Evolutionary conservation across 2,113 vertebrate genomes (phyloP).

Genomic region (Tachysurus fulvidraco): DNA sequence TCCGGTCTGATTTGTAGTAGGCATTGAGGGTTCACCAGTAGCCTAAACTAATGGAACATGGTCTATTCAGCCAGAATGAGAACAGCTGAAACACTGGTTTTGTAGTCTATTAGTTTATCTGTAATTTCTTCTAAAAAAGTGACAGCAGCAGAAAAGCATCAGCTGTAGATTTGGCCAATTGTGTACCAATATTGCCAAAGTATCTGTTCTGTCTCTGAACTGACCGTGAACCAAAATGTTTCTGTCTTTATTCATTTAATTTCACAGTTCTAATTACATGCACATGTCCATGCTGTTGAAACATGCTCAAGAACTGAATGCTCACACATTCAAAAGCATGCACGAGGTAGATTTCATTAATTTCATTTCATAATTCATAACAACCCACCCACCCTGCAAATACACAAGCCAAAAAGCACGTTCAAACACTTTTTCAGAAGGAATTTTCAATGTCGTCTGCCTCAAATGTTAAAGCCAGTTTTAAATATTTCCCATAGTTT

Average conservation of each 20-base stretch:
- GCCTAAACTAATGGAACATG: not conserved
- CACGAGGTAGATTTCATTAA: not conserved
- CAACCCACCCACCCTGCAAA: not conserved
- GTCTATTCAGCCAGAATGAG: not conserved
- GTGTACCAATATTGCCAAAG: not conserved
- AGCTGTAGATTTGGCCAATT: not conserved
- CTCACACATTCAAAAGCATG: not conserved
- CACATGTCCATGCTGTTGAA: not conserved
- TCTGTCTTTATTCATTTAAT: not conserved
- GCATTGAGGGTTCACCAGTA: not conserved
- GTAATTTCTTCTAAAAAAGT: not conserved
- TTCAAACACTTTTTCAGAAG: not conserved
- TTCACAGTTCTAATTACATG: conserved; percentile 2
- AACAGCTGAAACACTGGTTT: not conserved
- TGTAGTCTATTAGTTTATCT: not conserved
- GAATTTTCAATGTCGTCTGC: not conserved
- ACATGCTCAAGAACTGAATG: too few relatives aligned
- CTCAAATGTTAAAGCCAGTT: not conserved
- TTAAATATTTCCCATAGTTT: not conserved
- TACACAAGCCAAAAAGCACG: not conserved
- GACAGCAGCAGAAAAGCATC: not conserved
- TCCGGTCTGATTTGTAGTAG: not conserved
- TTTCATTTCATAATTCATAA: not conserved
- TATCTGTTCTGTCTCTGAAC: not conserved
- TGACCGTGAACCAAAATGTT: not conserved